Conservation (phyloP, 2,113 vertebrate species). For the Seriola aureovittata region DNA sequence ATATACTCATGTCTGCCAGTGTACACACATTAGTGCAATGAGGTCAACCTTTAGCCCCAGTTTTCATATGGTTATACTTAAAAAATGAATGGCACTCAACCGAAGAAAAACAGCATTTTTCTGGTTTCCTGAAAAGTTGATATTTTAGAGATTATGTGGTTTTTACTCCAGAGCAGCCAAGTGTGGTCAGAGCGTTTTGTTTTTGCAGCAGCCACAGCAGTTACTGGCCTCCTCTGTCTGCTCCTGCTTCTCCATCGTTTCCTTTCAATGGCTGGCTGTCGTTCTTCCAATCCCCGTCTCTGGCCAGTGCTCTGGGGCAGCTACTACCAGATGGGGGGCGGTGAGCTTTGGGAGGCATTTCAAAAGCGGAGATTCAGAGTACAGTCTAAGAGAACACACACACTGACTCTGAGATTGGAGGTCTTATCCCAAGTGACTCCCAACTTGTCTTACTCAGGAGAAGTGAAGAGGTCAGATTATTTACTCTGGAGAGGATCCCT, state of each 20-base stretch:
- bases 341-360: background rate
- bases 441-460: slow-evolving; percentile 32
- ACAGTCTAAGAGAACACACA: background rate
- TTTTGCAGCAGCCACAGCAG: slow-evolving; percentile 27
- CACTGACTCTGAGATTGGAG: background rate
- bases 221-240: slow-evolving; percentile 19
- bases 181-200: slow-evolving; percentile 31
- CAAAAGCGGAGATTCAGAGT: slow-evolving; percentile 12
- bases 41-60: slow-evolving; percentile 27
- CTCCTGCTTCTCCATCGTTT: slow-evolving; percentile 4
- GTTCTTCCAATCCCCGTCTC: background rate
- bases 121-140: slow-evolving; percentile 26
- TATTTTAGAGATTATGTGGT: slow-evolving; percentile 32
- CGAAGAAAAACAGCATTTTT: slow-evolving; percentile 12
- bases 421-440: slow-evolving; percentile 27
- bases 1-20: slow-evolving; percentile 31
- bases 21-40: slow-evolving; percentile 19
- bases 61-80: slow-evolving; percentile 4
- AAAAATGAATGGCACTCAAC: slow-evolving; percentile 15
- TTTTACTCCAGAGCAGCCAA: slow-evolving; percentile 23
- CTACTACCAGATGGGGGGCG: background rate
- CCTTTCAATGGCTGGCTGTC: slow-evolving; percentile 45
- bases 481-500: slow-evolving; percentile 33
- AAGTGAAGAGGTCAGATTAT: slow-evolving; percentile 30
- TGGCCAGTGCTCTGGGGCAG: slow-evolving; percentile 3